Base-by-base conservation (phyloP, 2,797 vertebrate genomes). In the Pseudochaenichthys georgianus region DNA sequence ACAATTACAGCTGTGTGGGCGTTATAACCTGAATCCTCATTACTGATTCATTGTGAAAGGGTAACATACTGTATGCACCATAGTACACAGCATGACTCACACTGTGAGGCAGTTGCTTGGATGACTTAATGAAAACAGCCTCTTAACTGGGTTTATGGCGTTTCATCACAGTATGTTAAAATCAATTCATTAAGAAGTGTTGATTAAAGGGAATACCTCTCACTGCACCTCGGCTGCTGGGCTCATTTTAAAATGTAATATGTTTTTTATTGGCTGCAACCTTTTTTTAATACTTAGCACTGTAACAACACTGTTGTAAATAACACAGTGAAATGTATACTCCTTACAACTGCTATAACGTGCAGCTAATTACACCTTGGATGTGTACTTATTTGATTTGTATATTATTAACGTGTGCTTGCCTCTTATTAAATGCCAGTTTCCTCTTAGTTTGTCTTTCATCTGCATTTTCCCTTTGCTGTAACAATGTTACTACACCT, bases 111-210 rank as follows among this genome's bases (percentile, higher is more conserved):
- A 28, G 38, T 12, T 42, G 46, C 53, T 81, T 60, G 78, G 47
- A 66, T 69, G 70, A 31, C 38, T 34, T 71, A 61, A 77, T 68
- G 52, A 72, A 78, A 88, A 64, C 34, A 31, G 47, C 5, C 61
- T 62, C 51, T 81, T 82, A 53, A 74, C 51, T 64, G 38, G 19
- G 43, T 84, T 87, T 69, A 50, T 73, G 73, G 75, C 50, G 38
- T 72, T 73, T 83, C 46, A 77, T 85, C 73, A 80, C 55, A 64
- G n/a, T 53, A 38, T 50, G 54, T 76, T 67, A 45, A 87, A 84
- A 75, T 80, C 57, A 80, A 53, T 84, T 68, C 0, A 71, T 84
- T 82, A 77, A 34, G 50, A 82, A 67, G 42, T 74, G 50, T 64
- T 87, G 51, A 84, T 87, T 71, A 73, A 70, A 71, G 43, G 34